Evolutionary conservation across 2,888 invertebrate species (phyloP), one percentile per base, ranked within the genome.

Genomic region (Anaspis maculata): DNA sequence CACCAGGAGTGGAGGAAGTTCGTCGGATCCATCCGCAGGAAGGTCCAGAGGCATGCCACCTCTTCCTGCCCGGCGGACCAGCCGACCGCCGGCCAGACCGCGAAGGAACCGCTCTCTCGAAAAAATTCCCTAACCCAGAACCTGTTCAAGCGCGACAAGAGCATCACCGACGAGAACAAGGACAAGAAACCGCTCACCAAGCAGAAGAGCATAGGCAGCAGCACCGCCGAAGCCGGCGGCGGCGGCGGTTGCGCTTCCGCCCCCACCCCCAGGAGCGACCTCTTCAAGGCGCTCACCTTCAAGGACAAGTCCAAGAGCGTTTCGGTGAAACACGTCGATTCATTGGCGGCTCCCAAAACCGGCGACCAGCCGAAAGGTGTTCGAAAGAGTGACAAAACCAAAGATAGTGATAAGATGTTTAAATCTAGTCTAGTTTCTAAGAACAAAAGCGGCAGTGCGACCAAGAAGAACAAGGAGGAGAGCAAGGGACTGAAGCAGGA

Each of bases 401-500:
- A 51, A 44, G 52, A 48, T 38, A 49, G 49, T 47, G 53, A 57
- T 40, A 56, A 49, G 36, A 52, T 47, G 44, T 49, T 49, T 41
- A 57, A 55, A 46, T 42, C 51, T 49, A 54, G 47, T 41, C 44
- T 53, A 46, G 57, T 53, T 52, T 59, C 52, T 51, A 55, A 48
- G 42, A 50, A 42, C 42, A 55, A 48, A 27, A 39, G 33, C 34
- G n/a, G n/a, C n/a, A 28, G 35, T 23, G 25, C 15, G 11, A 14
- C 4, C 9, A 34, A 33, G 19, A 4, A 11, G 13, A 34, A 30
- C 16, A 25, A 9, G 12, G 22, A 28, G 19, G 43, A 47, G 30
- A 51, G 51, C 13, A 46, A 40, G 29, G 49, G 52, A 26, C 51
- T 61, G 41, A 75, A 74, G 51, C 72, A 76, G 34, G 79, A 79